Base-by-base conservation (phyloP, 2,113 vertebrate genomes). In the Mixornis gularis region DNA sequence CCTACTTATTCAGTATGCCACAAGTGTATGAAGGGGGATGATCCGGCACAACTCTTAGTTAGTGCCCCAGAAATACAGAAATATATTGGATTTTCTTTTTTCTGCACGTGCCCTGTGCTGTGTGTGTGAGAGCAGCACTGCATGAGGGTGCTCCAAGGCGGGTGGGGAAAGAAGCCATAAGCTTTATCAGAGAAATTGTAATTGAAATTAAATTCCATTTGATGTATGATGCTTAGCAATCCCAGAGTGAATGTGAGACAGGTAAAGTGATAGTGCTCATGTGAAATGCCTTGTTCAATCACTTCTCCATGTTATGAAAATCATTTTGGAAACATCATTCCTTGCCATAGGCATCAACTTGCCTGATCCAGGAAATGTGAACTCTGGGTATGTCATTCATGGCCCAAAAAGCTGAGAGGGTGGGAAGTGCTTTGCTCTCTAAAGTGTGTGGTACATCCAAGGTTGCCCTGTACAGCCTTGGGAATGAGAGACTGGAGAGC, bases 181-280 rank as follows among this genome's bases (percentile, higher is more conserved):
- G 17, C 49, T 87, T 92, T 64, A 64, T 53, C 73, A 77, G 34
- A 72, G 62, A 84, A 56, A 46, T 51, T 38, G 53, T 85, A 89
- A 93, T 65, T 92, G 89, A 81, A 90, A 95, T 95, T 68, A 81
- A 92, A 91, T 89, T 89, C 41, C 64, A 62, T 84, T 90, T 93
- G 62, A 66, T 86, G 58, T 56, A 18, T 17, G 1, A 13, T 27
- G 58, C 82, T 92, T 81, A 95, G 56, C 78, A 79, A 78, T 74
- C 87, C 55, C 59, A 68, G 76, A 40, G 44, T 44, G 55, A 80
- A 64, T 27, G 41, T 21, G 56, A 76, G 58, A 26, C 46, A 76
- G 58, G 49, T n/a, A 60, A 60, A 90, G 73, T 32, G 34, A 49
- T 3, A 24, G 41, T 29, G 69, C 58, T 89, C 12, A 6, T 69